A percentile compares a stretch with the other conserved stretches of the same genome.
Evolutionary conservation across 2,888 invertebrate species (phyloP).

Genomic region (Eumacrocentrus americanus): DNA sequence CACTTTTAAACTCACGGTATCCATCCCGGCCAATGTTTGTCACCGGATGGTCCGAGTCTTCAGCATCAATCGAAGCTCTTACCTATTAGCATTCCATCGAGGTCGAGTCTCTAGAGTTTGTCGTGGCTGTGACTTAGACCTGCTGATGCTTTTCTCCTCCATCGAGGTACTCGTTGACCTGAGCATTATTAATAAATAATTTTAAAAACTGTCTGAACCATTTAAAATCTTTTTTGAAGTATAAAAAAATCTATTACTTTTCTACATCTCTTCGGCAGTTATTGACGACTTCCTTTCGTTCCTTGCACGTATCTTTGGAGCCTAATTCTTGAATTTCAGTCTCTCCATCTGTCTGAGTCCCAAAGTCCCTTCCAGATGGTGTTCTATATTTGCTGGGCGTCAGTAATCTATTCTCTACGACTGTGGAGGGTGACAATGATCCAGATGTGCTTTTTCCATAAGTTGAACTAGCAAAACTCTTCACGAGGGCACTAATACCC

Average conservation of each 20-base stretch:
- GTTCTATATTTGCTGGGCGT: slow-evolving; percentile 68
- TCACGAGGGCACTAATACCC: slow-evolving; percentile 39
- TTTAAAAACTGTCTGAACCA: too few relatives aligned
- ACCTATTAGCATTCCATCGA: slow-evolving; percentile 59
- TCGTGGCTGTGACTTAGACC: slow-evolving; percentile 49
- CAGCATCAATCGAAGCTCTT: slow-evolving; percentile 27
- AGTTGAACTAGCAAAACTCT: slow-evolving; percentile 32
- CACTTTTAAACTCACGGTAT: slow-evolving; percentile 44
- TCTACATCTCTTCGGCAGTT: slow-evolving; percentile 66
- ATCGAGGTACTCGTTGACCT: slow-evolving; percentile 45
- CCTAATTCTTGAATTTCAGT: slow-evolving; percentile 64
- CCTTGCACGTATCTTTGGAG: slow-evolving; percentile 67
- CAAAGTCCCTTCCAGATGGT: slow-evolving; percentile 66
- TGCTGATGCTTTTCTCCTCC: slow-evolving; percentile 42
- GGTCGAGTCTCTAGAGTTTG: slow-evolving; percentile 51
- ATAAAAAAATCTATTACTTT: slow-evolving; percentile 45
- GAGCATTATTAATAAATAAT: too few relatives aligned
- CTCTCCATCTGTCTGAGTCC: slow-evolving; percentile 74
- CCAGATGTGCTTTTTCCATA: slow-evolving; percentile 27
- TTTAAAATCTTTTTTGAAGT: not conserved
- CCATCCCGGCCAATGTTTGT: slow-evolving; percentile 25
- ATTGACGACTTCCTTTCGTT: slow-evolving; percentile 71
- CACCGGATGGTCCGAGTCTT: slow-evolving; percentile 7
- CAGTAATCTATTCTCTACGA: slow-evolving; percentile 64
- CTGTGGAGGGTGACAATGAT: slow-evolving; percentile 39